phyloP scores from a whole-genome alignment of 2,888 invertebrate species.

The Xylophagus ater region DNA sequence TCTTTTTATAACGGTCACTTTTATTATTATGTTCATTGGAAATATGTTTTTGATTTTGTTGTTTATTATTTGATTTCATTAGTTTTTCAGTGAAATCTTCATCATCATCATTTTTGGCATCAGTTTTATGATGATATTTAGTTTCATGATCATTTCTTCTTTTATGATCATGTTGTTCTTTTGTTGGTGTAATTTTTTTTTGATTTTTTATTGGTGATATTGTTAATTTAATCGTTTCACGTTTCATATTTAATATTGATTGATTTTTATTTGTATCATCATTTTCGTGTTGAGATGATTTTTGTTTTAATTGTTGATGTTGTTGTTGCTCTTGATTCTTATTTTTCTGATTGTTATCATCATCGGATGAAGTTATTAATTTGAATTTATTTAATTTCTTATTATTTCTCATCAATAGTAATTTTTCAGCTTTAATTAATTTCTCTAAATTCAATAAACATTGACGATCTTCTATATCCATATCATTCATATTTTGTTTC shows the following conservation, averaged over 20 bases:
- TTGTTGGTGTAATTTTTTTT: conserved; percentile 29
- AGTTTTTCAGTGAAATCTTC: conserved; percentile 26
- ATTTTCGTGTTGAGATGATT: not conserved
- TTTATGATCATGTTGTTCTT: too few species aligned
- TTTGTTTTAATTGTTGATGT: too few species aligned
- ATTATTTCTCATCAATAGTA: conserved; percentile 12
- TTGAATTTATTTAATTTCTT: not conserved
- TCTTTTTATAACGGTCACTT: too few species aligned
- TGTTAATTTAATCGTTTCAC: conserved; percentile 34
- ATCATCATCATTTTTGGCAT: conserved; percentile 22
- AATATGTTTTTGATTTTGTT: too few species aligned
- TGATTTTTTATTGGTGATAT: conserved; percentile 30
- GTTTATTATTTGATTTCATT: conserved; percentile 28
- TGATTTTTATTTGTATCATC: not conserved
- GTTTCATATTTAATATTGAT: conserved; percentile 31
- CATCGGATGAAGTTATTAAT: too few species aligned
- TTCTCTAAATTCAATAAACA: conserved; percentile 14
- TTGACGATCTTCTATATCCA: conserved; percentile 15
- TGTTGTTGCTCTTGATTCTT: too few species aligned
- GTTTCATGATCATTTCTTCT: conserved; percentile 17
- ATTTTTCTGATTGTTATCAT: too few species aligned
- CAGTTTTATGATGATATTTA: too few species aligned
- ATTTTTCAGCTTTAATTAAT: conserved; percentile 13
- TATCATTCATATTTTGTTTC: conserved; percentile 10
- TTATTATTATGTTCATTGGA: too few species aligned